These are phyloP conservation scores for Gibbula magus DNA, from an alignment of 2,888 invertebrate genomes.

Conservation along the genomic window DNA sequence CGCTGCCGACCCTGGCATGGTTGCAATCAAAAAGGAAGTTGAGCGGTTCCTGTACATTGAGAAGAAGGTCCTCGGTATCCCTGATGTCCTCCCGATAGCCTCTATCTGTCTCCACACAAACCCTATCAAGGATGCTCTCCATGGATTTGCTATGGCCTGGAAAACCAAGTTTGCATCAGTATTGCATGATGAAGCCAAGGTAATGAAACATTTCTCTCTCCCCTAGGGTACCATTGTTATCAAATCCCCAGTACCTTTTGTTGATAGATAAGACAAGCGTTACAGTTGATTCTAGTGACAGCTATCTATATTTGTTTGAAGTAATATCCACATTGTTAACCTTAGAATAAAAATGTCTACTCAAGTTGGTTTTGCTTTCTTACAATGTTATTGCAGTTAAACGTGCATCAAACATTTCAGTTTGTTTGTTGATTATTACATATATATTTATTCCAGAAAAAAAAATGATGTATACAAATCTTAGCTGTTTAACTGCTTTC, in stretches of 20 bases:
- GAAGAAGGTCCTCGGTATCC: conserved; percentile 69
- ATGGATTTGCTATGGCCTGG: conserved; percentile 74
- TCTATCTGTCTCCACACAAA: conserved; percentile 71
- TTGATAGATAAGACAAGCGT: too few species aligned
- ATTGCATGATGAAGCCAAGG: conserved; percentile 74
- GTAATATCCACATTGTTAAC: too few species aligned
- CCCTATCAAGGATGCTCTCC: conserved; percentile 72
- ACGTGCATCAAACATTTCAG: too few species aligned
- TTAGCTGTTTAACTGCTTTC: too few species aligned
- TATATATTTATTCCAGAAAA: neutral
- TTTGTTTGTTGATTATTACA: too few species aligned
- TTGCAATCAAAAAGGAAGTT: conserved; percentile 66
- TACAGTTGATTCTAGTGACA: too few species aligned
- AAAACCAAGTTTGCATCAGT: conserved; percentile 74
- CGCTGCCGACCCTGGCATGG: conserved; percentile 66
- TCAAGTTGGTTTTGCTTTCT: neutral
- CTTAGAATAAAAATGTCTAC: too few species aligned
- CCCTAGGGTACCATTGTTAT: too few species aligned
- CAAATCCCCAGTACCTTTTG: too few species aligned
- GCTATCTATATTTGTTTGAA: too few species aligned
- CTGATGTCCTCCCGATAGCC: conserved; percentile 68
- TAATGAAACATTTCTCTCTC: conserved; percentile 31
- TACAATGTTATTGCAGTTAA: neutral
- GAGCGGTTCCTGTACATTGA: conserved; percentile 70
- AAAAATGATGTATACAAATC: too few species aligned